A percentile compares a stretch with the other conserved stretches of the same genome.
phyloP scores from a whole-genome alignment of 2,888 invertebrate genomes.

The Acanthococcus lagerstroemiae region DNA sequence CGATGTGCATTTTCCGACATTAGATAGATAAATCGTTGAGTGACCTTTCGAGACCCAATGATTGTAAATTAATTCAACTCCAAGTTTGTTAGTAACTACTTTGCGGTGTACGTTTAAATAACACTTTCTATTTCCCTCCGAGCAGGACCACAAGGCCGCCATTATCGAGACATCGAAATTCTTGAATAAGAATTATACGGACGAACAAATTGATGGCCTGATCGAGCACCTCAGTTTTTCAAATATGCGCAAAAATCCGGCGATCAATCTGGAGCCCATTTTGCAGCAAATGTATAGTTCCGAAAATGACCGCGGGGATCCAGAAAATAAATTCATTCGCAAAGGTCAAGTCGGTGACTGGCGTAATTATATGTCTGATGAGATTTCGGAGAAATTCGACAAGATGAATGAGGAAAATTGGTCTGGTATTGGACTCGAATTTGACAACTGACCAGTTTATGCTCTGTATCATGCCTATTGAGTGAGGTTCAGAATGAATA shows the following conservation, averaged over 20 bases:
- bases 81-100: too few species aligned
- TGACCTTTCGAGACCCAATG: too few species aligned
- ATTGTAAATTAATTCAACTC: too few species aligned
- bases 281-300: constrained; percentile 49
- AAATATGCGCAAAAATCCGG: constrained; percentile 70
- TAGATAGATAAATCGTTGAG: too few species aligned
- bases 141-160: too few species aligned
- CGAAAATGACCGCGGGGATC: constrained; percentile 45
- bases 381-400: constrained; percentile 43
- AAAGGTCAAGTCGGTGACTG: constrained; percentile 50
- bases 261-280: constrained; percentile 58
- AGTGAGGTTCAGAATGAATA: too few species aligned
- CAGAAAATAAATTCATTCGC: constrained; percentile 55
- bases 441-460: constrained; percentile 22
- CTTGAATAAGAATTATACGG: constrained; percentile 54
- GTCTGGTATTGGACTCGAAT: constrained; percentile 12
- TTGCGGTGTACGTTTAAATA: too few species aligned
- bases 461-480: too few species aligned
- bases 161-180: constrained; percentile 62
- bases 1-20: too few species aligned
- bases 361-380: constrained; percentile 41
- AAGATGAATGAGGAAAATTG: constrained; percentile 38
- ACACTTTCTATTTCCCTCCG: too few species aligned
- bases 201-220: constrained; percentile 56
- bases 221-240: constrained; percentile 66